These are phyloP conservation scores for Manacus vitellinus DNA, from an alignment of 2,113 vertebrate genomes.

Conservation along the genomic window DNA sequence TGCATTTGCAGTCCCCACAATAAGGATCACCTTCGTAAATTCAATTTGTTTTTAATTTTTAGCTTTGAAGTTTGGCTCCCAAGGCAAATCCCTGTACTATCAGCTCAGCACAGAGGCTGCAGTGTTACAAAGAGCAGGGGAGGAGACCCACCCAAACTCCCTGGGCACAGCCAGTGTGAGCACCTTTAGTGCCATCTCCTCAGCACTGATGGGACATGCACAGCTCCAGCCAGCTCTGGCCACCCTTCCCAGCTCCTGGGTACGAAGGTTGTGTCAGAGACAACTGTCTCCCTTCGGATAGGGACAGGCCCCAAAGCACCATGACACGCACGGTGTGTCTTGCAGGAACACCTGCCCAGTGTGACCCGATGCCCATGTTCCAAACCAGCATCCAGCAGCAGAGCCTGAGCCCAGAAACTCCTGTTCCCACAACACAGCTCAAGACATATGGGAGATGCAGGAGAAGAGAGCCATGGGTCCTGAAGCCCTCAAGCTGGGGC, in stretches of 20 bases:
- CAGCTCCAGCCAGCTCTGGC: neutral
- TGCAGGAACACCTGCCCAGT: accelerated
- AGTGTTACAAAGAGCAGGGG: neutral
- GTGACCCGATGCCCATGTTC: neutral
- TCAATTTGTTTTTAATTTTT: neutral
- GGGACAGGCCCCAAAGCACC: too few species aligned
- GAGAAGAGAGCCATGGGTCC: neutral
- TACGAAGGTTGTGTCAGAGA: too few species aligned
- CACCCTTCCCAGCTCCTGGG: neutral
- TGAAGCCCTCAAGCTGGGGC: accelerated
- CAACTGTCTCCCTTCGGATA: too few species aligned
- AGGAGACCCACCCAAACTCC: neutral
- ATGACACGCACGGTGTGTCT: neutral
- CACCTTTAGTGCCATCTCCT: neutral
- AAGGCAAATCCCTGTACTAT: too few species aligned
- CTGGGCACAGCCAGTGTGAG: neutral
- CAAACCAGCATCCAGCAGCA: neutral
- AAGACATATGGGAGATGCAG: accelerated
- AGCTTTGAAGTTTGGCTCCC: neutral
- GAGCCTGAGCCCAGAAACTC: neutral
- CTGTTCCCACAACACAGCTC: accelerated
- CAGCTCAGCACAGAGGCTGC: neutral
- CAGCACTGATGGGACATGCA: neutral
- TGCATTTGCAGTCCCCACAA: neutral
- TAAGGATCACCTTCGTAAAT: neutral